Conservation (phyloP, 2,888 invertebrate species). For the Alcis repandata region DNA sequence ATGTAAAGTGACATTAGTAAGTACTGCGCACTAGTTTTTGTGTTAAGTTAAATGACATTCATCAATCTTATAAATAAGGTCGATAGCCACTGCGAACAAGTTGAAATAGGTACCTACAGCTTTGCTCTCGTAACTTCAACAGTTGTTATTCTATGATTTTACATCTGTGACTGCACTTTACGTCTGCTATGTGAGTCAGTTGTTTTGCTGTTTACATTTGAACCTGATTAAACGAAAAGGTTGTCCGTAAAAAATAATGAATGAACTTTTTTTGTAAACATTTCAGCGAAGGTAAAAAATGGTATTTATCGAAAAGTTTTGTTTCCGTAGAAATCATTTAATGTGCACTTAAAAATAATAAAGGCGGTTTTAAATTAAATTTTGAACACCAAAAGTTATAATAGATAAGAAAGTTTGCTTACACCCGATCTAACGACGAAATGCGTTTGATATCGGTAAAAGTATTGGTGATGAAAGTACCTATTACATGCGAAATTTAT, state of each 20-base stretch:
- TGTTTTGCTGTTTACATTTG: not conserved
- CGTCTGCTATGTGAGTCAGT: conserved; percentile 1
- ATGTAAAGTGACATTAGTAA: too few species aligned
- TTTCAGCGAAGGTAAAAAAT: not conserved
- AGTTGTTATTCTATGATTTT: not conserved
- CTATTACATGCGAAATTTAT: conserved; percentile 16
- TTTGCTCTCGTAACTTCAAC: not conserved
- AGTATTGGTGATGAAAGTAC: conserved; percentile 16
- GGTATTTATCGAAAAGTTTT: not conserved
- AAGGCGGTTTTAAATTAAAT: not conserved
- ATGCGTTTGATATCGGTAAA: conserved; percentile 17
- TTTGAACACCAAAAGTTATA: not conserved
- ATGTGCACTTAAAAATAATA: not conserved
- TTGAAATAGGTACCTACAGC: too few species aligned
- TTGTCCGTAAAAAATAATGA: too few species aligned
- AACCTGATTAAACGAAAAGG: not conserved
- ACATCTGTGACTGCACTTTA: not conserved
- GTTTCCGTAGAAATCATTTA: not conserved
- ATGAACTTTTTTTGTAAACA: too few species aligned
- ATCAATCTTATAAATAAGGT: too few species aligned
- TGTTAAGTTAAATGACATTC: too few species aligned
- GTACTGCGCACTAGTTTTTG: too few species aligned
- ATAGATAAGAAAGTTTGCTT: conserved; percentile 3
- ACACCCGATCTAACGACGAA: conserved; percentile 7
- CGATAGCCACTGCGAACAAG: too few species aligned